phyloP scores from a whole-genome alignment of 2,888 invertebrate species.

The Orthosia gracilis region DNA sequence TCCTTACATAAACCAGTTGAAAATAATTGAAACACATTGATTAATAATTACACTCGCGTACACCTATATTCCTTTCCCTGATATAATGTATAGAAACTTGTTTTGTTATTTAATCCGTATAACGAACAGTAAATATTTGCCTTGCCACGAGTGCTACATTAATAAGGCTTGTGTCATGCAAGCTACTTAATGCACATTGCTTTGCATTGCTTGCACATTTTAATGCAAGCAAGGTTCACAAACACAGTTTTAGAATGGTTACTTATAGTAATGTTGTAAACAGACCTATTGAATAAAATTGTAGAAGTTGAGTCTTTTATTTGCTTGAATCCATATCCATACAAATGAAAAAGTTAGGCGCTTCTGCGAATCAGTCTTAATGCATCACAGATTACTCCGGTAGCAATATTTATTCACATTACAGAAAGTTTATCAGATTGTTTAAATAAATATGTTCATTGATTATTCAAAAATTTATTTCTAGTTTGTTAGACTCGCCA shows the following conservation, averaged over 20 bases:
- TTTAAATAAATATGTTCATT: slow-evolving; percentile 15
- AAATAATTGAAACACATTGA: too few species aligned
- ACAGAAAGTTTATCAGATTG: slow-evolving; percentile 5
- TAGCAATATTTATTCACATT: slow-evolving; percentile 16
- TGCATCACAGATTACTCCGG: slow-evolving; percentile 3
- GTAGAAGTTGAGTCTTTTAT: background rate
- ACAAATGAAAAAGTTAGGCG: background rate
- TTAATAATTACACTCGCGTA: too few species aligned
- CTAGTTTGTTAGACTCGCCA: background rate
- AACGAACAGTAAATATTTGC: too few species aligned
- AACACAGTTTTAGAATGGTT: background rate
- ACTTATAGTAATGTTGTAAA: background rate
- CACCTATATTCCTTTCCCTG: too few species aligned
- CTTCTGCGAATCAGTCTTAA: background rate
- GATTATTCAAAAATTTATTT: background rate
- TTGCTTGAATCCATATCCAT: slow-evolving; percentile 8
- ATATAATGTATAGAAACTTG: too few species aligned
- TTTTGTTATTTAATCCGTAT: too few species aligned
- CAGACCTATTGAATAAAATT: background rate
- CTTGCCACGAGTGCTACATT: too few species aligned
- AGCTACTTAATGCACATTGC: too few species aligned
- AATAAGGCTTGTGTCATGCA: too few species aligned
- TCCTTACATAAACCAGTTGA: too few species aligned
- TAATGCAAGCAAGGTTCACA: too few species aligned
- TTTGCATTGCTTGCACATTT: too few species aligned